Evolutionary conservation across 2,113 vertebrate genomes (phyloP), one percentile per base, ranked within the genome.

Genomic region (Trichomycterus rosablanca): DNA sequence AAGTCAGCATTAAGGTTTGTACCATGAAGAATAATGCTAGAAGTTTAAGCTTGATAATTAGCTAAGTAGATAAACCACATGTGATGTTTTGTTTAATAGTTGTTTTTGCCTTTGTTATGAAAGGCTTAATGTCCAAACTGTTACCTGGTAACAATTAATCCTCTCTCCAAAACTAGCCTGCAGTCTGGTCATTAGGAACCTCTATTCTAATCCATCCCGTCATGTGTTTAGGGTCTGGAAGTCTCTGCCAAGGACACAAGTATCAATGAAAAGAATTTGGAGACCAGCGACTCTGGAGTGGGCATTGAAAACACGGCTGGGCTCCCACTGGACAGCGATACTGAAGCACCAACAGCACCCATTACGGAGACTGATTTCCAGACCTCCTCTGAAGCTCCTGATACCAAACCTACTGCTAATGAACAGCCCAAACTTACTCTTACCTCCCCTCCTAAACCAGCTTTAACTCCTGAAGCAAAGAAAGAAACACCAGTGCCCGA

Each of bases 1-100:
- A 89, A 74, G 84, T 89, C 56, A 86, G 87, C 68, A 89, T 89
- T 67, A 89, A 89, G 76, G 87, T 89, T 71, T 80, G 83, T 19
- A 39, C 30, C 3, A 16, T 16, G 11, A 19, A 9, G 1, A 2
- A 45, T 32, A 11, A 7, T 11, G 11, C 16, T 2, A 37, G 35
- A 46, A 14, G 16, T 57, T 16, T 11, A 18, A 5, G 26, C 7
- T 7, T 30, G n/a, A n/a, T n/a, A n/a, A n/a, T n/a, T n/a, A n/a
- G n/a, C n/a, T n/a, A n/a, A n/a, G n/a, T n/a, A n/a, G n/a, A n/a
- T n/a, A n/a, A n/a, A n/a, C n/a, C n/a, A n/a, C n/a, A n/a, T n/a
- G n/a, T n/a, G n/a, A n/a, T n/a, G n/a, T n/a, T n/a, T n/a, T n/a
- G n/a, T n/a, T n/a, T n/a, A n/a, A n/a, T n/a, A n/a, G n/a, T n/a